Percentiles rank a stretch among this genome's conserved stretches.
Conservation (phyloP, 2,888 invertebrate genomes). For the Ochlodes sylvanus region DNA sequence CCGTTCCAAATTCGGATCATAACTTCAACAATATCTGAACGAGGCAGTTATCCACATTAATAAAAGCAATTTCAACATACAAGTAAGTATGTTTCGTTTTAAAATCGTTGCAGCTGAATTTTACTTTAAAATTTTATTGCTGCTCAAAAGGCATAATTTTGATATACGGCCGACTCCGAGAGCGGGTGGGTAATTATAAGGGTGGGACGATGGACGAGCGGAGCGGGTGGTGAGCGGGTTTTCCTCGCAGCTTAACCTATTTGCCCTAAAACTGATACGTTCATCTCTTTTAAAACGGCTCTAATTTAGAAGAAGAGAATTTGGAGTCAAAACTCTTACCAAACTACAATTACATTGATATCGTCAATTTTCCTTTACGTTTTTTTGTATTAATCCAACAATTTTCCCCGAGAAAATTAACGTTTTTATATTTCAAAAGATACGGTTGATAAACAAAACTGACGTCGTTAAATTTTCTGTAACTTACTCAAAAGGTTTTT, state of each 20-base stretch:
- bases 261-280: too few relatives aligned
- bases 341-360: too few relatives aligned
- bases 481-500: background rate
- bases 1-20: conserved; percentile 34
- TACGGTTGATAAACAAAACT: too few relatives aligned
- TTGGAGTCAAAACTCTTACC: too few relatives aligned
- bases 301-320: background rate
- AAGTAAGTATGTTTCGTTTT: conserved; percentile 42
- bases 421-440: too few relatives aligned
- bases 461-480: background rate
- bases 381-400: too few relatives aligned
- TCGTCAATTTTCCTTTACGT: too few relatives aligned
- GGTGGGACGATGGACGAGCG: conserved; percentile 27
- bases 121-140: conserved; percentile 73
- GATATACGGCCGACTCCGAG: conserved; percentile 52
- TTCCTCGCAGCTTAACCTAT: background rate
- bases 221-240: conserved; percentile 12
- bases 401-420: too few relatives aligned
- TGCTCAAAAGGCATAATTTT: conserved; percentile 62
- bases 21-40: conserved; percentile 34
- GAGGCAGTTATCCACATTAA: conserved; percentile 42
- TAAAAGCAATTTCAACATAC: conserved; percentile 41
- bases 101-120: conserved; percentile 53
- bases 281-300: background rate
- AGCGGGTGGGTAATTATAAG: conserved; percentile 37